phyloP scores from a whole-genome alignment of 2,797 vertebrate genomes.

The Molossus alvarezi region DNA sequence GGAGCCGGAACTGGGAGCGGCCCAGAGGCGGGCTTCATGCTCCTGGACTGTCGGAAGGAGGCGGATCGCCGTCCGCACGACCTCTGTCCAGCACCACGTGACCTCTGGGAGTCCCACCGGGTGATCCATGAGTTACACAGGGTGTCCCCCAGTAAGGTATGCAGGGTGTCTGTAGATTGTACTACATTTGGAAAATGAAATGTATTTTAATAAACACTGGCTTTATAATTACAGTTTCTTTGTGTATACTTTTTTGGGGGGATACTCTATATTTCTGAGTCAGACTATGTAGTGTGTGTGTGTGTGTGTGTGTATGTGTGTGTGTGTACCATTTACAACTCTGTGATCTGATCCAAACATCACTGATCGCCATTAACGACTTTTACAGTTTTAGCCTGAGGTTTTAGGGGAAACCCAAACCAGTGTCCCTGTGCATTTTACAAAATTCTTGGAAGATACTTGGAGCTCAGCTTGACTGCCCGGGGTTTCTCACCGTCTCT shows the following conservation, averaged over 20 bases:
- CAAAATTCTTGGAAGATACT: neutral
- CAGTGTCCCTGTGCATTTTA: neutral
- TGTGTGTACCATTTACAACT: neutral
- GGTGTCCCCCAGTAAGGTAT: too few relatives aligned
- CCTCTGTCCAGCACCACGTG: neutral
- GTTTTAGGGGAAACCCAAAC: neutral
- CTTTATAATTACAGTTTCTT: too few relatives aligned
- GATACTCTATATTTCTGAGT: neutral
- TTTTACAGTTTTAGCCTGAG: neutral
- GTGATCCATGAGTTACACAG: neutral
- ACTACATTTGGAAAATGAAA: too few relatives aligned
- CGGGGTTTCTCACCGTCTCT: neutral
- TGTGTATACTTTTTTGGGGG: too few relatives aligned
- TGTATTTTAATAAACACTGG: too few relatives aligned
- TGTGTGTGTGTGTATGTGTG: neutral
- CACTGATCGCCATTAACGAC: neutral
- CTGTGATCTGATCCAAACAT: neutral
- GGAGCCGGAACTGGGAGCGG: neutral
- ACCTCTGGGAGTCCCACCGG: neutral
- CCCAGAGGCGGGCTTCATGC: neutral
- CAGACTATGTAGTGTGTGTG: neutral
- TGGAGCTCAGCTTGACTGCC: rapidly evolving
- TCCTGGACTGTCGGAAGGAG: conserved; percentile 30
- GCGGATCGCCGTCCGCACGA: neutral
- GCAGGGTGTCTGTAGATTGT: too few relatives aligned